These are phyloP conservation scores for Cercopithecus mona DNA, from an alignment of 2,113 vertebrate genomes.

Conservation along the genomic window DNA sequence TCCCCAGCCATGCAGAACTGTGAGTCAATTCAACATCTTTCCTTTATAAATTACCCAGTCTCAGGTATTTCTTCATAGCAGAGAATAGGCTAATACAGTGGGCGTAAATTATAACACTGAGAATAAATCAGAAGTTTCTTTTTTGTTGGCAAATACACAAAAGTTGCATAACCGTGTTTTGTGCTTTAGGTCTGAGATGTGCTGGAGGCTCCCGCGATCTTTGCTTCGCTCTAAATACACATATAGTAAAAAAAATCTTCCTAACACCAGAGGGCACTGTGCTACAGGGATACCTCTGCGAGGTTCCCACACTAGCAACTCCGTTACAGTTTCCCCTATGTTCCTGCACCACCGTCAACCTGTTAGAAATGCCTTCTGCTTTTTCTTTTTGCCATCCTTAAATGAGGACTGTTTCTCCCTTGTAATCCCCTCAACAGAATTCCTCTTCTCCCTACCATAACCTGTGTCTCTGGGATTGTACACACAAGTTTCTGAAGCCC, in stretches of 20 bases:
- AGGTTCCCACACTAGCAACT: neutral
- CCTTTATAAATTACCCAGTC: no score
- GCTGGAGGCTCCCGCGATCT: neutral
- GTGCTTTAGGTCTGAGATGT: neutral
- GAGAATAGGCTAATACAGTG: neutral
- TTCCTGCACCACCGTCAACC: neutral
- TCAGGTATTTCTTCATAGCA: no score
- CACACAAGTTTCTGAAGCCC: no score
- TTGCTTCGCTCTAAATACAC: neutral
- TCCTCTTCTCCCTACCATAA: no score
- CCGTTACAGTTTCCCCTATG: neutral
- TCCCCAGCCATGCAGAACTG: no score
- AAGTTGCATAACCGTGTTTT: neutral
- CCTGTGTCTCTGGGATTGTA: no score
- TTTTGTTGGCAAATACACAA: neutral
- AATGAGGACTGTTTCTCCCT: neutral
- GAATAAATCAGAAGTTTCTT: neutral
- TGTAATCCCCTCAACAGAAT: no score
- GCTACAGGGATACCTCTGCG: neutral
- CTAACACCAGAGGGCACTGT: slow-evolving; percentile 38
- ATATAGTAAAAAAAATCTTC: neutral
- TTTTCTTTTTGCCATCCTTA: neutral
- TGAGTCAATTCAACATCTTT: no score
- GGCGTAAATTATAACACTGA: neutral
- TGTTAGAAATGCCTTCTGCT: neutral